Percentiles rank a stretch among this genome's conserved stretches.
Evolutionary conservation across 2,888 invertebrate species (phyloP).

Genomic region (Drosophila hamatofila): DNA sequence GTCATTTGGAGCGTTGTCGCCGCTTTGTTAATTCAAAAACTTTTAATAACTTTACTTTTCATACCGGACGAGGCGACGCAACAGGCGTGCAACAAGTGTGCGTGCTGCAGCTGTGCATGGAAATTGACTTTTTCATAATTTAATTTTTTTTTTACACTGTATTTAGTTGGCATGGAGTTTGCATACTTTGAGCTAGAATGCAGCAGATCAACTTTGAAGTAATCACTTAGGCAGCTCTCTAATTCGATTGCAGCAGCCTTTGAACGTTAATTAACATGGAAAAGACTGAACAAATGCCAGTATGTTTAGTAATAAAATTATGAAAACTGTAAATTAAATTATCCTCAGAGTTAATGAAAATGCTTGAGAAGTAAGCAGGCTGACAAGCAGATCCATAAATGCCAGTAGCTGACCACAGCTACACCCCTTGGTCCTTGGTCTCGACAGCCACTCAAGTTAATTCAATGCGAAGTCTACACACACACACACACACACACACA

Average conservation of each 20-base stretch:
- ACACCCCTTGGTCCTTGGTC: constrained; percentile 13
- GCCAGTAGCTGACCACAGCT: constrained; percentile 61
- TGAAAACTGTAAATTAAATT: constrained; percentile 1
- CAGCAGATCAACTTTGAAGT: constrained; percentile 12
- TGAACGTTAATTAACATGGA: background rate
- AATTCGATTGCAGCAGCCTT: constrained; percentile 12
- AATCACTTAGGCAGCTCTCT: constrained; percentile 26
- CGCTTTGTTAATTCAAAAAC: constrained; percentile 69
- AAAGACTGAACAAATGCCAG: background rate
- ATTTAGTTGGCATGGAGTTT: constrained; percentile 6
- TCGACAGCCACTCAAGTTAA: constrained; percentile 64
- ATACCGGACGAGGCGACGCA: constrained; percentile 31
- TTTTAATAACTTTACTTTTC: constrained; percentile 74
- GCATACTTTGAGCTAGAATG: constrained; percentile 8
- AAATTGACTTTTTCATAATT: constrained; percentile 8
- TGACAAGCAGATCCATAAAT: constrained; percentile 64
- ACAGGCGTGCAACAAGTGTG: constrained; percentile 58
- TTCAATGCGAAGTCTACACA: constrained; percentile 58
- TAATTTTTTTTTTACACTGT: constrained; percentile 1
- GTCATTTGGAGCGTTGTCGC: constrained; percentile 64
- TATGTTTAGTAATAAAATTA: background rate
- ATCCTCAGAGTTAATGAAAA: constrained; percentile 43
- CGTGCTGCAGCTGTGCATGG: background rate
- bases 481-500: constrained; percentile 17
- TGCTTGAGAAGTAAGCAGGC: constrained; percentile 44